Evolutionary conservation across 2,113 vertebrate species (phyloP).

Genomic region (Brienomyrus brachyistius): DNA sequence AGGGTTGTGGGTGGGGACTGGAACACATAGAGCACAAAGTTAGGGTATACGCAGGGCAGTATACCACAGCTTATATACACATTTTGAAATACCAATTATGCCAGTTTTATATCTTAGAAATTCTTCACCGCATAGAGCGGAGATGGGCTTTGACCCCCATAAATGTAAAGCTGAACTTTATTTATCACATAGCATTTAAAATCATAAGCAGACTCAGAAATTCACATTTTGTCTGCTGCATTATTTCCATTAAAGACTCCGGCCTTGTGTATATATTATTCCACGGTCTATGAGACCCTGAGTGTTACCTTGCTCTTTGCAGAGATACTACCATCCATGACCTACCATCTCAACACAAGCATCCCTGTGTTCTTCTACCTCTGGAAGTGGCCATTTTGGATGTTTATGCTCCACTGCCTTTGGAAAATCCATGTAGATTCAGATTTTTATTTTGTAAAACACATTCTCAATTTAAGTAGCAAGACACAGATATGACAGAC

Average conservation of each 20-base stretch:
- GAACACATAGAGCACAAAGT: not conserved
- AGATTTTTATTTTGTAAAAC: not conserved
- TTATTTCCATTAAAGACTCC: not conserved
- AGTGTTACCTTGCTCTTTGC: not conserved
- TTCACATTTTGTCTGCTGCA: not conserved
- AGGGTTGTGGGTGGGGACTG: not conserved
- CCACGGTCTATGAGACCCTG: not conserved
- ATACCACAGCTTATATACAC: not conserved
- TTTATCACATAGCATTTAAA: not conserved
- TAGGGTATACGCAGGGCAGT: not conserved
- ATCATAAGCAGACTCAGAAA: not conserved
- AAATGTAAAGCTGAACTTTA: not conserved
- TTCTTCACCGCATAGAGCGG: not conserved
- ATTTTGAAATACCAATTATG: not conserved
- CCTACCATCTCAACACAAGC: not conserved
- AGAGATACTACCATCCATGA: not conserved
- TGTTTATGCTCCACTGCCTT: not conserved
- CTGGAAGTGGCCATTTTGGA: conserved; percentile 10
- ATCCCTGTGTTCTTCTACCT: not conserved
- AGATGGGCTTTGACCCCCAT: not conserved
- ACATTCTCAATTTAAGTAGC: not conserved
- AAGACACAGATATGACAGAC: not conserved
- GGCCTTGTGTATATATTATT: not conserved
- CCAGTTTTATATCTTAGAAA: not conserved
- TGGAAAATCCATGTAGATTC: not conserved